Conservation (phyloP, 1,140 invertebrate species). For the Portunus trituberculatus region DNA sequence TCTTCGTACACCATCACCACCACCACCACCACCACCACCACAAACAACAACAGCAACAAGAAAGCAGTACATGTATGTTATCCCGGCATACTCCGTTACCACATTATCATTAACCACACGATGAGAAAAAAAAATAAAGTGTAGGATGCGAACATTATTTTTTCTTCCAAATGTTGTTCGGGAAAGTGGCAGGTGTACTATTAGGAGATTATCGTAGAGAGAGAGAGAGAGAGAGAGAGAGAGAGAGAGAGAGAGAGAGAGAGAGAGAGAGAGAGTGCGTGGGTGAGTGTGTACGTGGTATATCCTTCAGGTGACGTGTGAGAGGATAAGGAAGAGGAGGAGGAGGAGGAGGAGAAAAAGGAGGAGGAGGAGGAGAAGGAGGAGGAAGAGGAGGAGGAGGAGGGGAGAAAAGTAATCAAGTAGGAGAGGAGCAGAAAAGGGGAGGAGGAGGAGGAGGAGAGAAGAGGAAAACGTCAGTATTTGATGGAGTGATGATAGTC, state of each 20-base stretch:
- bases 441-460: background rate
- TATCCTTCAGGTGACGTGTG: background rate
- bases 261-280: background rate
- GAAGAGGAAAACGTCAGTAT: background rate
- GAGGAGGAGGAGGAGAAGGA: background rate
- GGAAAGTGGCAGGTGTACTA: too few species aligned
- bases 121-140: background rate
- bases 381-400: background rate
- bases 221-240: too few species aligned
- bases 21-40: too few species aligned
- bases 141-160: background rate
- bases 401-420: background rate
- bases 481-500: slow-evolving; percentile 2
- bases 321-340: background rate
- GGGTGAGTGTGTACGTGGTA: background rate
- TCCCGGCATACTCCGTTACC: background rate
- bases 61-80: too few species aligned
- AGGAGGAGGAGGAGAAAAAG: background rate
- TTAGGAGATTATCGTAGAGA: too few species aligned
- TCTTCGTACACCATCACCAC: too few species aligned
- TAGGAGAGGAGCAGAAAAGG: too few species aligned
- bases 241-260: too few species aligned
- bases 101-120: background rate
- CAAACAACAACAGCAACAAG: too few species aligned
- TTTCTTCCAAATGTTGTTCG: background rate